Conservation (phyloP, 1,140 invertebrate genomes). For the Euura lappo region DNA sequence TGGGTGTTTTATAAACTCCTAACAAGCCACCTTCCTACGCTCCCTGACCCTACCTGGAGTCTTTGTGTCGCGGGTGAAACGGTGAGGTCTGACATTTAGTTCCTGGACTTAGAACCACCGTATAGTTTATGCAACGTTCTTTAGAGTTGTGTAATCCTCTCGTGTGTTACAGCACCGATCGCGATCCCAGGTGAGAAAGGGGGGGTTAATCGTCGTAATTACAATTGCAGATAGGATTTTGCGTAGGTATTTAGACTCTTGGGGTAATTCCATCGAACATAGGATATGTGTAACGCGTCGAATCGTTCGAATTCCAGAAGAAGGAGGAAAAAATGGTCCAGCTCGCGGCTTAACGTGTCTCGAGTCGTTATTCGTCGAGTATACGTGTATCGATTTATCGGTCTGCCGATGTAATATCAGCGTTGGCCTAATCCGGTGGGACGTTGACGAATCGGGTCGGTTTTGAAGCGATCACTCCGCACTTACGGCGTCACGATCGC, state of each 20-base stretch:
- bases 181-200: too few relatives aligned
- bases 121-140: too few relatives aligned
- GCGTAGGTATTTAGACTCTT: too few relatives aligned
- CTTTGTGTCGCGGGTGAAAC: neutral
- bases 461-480: too few relatives aligned
- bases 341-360: neutral
- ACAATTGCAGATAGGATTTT: too few relatives aligned
- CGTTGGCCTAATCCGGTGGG: neutral
- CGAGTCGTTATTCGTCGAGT: neutral
- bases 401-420: neutral
- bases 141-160: too few relatives aligned
- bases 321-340: neutral
- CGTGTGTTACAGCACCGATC: too few relatives aligned
- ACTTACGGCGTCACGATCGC: too few relatives aligned
- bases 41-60: neutral
- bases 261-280: too few relatives aligned
- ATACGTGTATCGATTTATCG: neutral
- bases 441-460: neutral
- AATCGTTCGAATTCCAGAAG: neutral
- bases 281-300: neutral
- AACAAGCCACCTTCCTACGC: conserved; percentile 2
- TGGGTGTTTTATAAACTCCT: neutral
- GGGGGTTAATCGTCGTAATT: too few relatives aligned
- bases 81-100: neutral
- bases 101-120: neutral